Evolutionary conservation across 2,797 vertebrate species (phyloP), one percentile per base, ranked within the genome.

Genomic region (Thalassophryne amazonica): DNA sequence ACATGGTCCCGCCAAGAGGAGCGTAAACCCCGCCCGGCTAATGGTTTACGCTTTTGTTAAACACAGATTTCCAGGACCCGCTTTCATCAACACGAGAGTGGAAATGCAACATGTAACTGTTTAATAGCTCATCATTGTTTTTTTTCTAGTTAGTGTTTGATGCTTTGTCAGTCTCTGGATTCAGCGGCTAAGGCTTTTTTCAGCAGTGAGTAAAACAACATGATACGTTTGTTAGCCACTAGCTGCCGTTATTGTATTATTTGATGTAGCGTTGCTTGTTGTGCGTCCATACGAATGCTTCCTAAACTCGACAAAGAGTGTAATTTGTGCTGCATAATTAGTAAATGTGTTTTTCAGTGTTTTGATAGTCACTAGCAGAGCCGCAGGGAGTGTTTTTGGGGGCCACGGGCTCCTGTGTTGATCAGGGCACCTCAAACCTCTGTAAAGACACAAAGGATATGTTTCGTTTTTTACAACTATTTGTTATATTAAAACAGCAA

Each of bases 21-120:
- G 2, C 5, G 5, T 49, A 31, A 37, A 25, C 61, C 1, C 60
- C 63, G 50, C 46, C 29, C 21, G 24, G 5, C 12, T 5, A 53
- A 25, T 14, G 8, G 16, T 7, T 9, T 6, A 13, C 2, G 8
- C 14, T 3, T 25, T 24, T 5, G 12, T 38, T 51, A 56, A 55
- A 60, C 37, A 20, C 37, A 22, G 5, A 20, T 5, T 22, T 1
- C n/a, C 4, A 76, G 77, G 78, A 78, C 80, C 81, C 59, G 18
- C 10, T n/a, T 4, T 7, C 30, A 12, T 2, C 24, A 16, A 30
- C 70, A 75, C 61, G 72, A 80, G 69, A 59, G 14, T 25, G 32
- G 32, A 45, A 14, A 32, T 20, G 10, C 6, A 48, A 16, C 35
- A 24, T 34, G 22, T 2, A 7, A 10, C 19, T 32, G 8, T 38